Evolutionary conservation across 2,113 vertebrate genomes (phyloP), one percentile per base, ranked within the genome.

Genomic region (Smithornis capensis): DNA sequence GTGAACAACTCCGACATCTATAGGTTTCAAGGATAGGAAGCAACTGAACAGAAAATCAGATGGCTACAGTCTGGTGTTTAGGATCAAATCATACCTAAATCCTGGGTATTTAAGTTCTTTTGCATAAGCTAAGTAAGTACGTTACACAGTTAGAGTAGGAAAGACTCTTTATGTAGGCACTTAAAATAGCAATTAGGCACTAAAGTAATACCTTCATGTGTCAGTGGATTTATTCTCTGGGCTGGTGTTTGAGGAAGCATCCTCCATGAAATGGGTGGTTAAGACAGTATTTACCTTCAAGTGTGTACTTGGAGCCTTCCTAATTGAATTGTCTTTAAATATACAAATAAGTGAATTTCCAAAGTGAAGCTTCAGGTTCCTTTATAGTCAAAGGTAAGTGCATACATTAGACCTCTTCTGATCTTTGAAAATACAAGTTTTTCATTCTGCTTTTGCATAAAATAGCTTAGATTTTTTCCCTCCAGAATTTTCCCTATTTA

Each of bases 131-230:
- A 19, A 47, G 22, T 28, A 59, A 27, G 10, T 50, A 77, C 17
- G 11, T 81, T 57, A 24, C 2, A 4, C 29, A 57, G 62, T 37
- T 75, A 37, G 45, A 31, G 31, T 3, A 0, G 78, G 22, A 57
- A 47, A 27, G 27, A 7, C 29, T 89, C 25, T 52, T 67, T 55
- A 2, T 24, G 5, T 57, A 38, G 55, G 12, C 33, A 88, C 15
- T 18, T 64, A 5, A 28, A 73, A 1, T 5, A 79, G 21, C 33
- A 53, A 4, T 81, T 57, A 55, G 76, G 38, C n/a, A 33, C 33
- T 13, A 1, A 22, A 62, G 31, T 31, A 76, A n/a, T 17, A 35
- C 11, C 10, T 69, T 1, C 1, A 0, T 65, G n/a, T 37, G 40
- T 86, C 63, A 65, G 42, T 89, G 64, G 19, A 35, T 69, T 74